Conservation (phyloP, 2,113 vertebrate genomes). For the Zapus hudsonius region DNA sequence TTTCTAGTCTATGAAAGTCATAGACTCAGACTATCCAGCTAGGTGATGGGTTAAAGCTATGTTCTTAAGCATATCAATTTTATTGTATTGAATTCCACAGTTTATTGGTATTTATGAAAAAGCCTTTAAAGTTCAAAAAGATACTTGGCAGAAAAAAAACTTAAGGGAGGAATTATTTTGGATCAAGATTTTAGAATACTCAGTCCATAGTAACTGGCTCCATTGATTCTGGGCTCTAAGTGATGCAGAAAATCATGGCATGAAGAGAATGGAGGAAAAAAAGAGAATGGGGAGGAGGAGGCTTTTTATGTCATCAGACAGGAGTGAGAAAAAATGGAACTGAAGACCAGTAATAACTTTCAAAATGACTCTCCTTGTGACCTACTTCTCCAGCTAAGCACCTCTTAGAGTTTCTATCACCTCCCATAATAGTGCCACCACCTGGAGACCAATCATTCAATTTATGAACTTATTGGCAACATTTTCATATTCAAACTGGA, state of each 20-base stretch:
- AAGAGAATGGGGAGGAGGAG: not conserved
- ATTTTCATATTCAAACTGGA: constrained; percentile 5
- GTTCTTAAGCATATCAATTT: not conserved
- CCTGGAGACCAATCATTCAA: not conserved
- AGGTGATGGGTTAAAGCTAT: not conserved
- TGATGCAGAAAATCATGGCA: not conserved
- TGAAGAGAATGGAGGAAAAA: not conserved
- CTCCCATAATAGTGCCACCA: constrained; percentile 6
- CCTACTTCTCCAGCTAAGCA: not conserved
- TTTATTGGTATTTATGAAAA: not conserved
- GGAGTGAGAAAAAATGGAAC: not conserved
- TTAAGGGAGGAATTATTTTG: not conserved
- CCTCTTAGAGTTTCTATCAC: not conserved
- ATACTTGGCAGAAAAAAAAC: not conserved
- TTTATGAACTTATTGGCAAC: not conserved
- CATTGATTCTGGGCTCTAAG: not conserved
- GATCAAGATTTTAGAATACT: not conserved
- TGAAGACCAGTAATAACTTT: not conserved
- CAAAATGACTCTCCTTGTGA: not conserved
- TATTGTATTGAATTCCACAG: not conserved
- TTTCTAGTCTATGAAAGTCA: not conserved
- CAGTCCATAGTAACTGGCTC: not conserved
- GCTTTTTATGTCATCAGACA: not conserved
- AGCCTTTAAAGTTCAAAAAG: too few species aligned
- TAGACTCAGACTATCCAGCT: not conserved